These are phyloP conservation scores for Alcedo atthis DNA, from an alignment of 2,797 vertebrate species.

Conservation along the genomic window DNA sequence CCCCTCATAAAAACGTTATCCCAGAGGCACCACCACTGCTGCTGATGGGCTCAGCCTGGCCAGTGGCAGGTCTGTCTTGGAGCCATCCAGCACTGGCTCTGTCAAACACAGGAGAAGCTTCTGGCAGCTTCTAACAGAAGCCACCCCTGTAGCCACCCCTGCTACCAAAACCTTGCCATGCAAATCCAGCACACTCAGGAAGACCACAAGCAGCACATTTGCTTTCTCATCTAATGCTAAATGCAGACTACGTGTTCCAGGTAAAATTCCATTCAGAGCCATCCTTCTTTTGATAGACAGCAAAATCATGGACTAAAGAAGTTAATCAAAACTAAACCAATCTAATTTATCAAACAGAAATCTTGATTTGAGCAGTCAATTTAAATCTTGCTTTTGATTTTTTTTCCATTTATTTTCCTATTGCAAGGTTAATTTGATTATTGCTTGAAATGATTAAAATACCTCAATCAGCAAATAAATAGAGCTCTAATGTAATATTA, in stretches of 20 bases:
- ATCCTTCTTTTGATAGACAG: neutral
- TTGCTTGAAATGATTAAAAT: constrained; percentile 14
- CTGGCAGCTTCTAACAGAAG: neutral
- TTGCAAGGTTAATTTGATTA: neutral
- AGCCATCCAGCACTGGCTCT: neutral
- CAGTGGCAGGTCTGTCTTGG: neutral
- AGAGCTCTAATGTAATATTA: neutral
- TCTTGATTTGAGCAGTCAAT: neutral
- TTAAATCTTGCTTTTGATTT: neutral
- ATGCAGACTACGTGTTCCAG: neutral
- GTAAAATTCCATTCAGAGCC: neutral
- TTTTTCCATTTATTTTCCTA: neutral
- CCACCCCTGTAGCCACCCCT: neutral
- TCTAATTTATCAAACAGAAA: constrained; percentile 12
- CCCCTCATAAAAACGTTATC: neutral
- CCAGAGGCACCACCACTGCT: neutral
- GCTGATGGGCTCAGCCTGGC: neutral
- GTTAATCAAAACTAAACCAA: neutral
- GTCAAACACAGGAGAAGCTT: fast-evolving
- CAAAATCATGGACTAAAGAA: neutral
- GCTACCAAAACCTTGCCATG: neutral
- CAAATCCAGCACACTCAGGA: neutral
- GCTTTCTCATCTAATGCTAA: neutral
- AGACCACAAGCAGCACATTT: neutral
- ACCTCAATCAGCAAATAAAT: neutral